These are phyloP conservation scores for Hipposideros armiger DNA, from an alignment of 2,113 vertebrate genomes.

Conservation along the genomic window DNA sequence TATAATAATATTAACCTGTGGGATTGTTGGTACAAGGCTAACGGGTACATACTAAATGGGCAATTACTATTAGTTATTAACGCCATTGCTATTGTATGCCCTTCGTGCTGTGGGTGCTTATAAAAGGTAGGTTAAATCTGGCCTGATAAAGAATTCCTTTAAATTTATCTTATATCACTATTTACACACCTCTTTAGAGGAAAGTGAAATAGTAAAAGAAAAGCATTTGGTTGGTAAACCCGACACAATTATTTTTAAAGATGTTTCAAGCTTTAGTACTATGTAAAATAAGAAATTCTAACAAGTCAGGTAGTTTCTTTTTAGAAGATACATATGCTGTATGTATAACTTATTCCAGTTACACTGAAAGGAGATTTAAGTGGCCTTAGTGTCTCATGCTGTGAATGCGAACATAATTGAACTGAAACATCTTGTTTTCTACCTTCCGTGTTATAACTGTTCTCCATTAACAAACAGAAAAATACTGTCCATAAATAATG, in stretches of 20 bases:
- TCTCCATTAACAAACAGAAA: slow-evolving; percentile 22
- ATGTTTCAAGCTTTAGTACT: slow-evolving; percentile 53
- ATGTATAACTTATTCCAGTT: slow-evolving; percentile 1
- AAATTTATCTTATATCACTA: neutral
- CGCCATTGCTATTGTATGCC: neutral
- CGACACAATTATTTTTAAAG: slow-evolving; percentile 45
- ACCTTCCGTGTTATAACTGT: neutral
- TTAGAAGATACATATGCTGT: slow-evolving; percentile 11
- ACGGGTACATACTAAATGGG: neutral
- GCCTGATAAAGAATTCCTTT: slow-evolving; percentile 33
- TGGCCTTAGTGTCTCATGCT: neutral
- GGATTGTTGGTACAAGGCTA: neutral
- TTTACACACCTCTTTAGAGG: slow-evolving; percentile 20
- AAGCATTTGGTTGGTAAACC: neutral
- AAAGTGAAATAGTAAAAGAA: slow-evolving; percentile 1
- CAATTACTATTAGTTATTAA: neutral
- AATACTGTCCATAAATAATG: slow-evolving; percentile 16
- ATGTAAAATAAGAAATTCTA: slow-evolving; percentile 63
- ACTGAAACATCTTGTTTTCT: neutral
- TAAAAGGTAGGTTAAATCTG: neutral
- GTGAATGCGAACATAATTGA: slow-evolving; percentile 44
- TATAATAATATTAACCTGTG: neutral
- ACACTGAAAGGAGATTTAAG: slow-evolving; percentile 4
- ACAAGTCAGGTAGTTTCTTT: slow-evolving; percentile 36
- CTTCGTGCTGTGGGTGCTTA: neutral